Evolutionary conservation across 2,888 invertebrate species (phyloP), one percentile per base, ranked within the genome.

Genomic region (Tribolium freemani): DNA sequence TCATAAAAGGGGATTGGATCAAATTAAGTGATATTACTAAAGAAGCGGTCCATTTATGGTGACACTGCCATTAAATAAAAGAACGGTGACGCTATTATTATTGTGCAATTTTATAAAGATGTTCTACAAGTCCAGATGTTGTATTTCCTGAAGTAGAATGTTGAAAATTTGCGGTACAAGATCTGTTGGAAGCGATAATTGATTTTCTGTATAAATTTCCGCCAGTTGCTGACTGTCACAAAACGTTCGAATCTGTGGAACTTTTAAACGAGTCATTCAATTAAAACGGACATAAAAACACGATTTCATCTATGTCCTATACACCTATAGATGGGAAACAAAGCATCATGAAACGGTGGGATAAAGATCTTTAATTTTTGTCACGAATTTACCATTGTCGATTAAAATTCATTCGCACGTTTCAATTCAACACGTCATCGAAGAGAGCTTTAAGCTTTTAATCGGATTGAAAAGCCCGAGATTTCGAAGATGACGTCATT

Each of bases 361-460:
- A 61, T 61, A 61, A 61, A 10, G 60, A 61, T 61, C 60, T 61
- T 46, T 61, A 61, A 61, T 61, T 30, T 61, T 61, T 46, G 60
- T 46, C 60, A 46, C 60, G 50, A 61, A 61, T 61, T 61, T 38
- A 21, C 46, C 16, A 20, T 45, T 38, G 57, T 44, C 38, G 44
- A 58, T 58, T 58, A 58, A 50, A 57, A 61, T 38, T 38, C 60
- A 46, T 45, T 10, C 26, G 16, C 48, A 61, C 60, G 30, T 60
- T 50, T 21, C n/a, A 21, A 48, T 50, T 50, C n/a, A 61, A 38
- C 30, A 50, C 21, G 63, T 51, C 63, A 51, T 63, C 38, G 31
- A 30, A 5, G 9, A 51, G n/a, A 30, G 60, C 13, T 16, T 20
- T 8, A 44, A 50, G 63, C 63, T 46, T 64, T 64, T 54, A 53